Evolutionary conservation across 2,113 vertebrate species (phyloP).

Genomic region (Chaenocephalus aceratus): DNA sequence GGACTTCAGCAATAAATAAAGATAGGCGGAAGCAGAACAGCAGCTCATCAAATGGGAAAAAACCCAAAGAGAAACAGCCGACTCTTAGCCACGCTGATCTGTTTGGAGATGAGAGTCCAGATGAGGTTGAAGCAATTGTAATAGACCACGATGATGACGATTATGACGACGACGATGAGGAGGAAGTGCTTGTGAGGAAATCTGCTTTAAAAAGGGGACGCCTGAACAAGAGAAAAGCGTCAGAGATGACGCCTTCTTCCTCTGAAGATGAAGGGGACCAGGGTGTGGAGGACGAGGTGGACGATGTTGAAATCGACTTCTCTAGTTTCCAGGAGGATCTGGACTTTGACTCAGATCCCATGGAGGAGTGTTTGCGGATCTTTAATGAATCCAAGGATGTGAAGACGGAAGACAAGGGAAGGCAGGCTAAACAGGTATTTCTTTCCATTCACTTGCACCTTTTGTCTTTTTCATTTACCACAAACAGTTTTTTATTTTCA

Average conservation of each 20-base stretch:
- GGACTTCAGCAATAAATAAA: slow-evolving; percentile 50
- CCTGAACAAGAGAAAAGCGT: slow-evolving; percentile 72
- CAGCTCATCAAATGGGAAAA: slow-evolving; percentile 49
- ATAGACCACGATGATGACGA: slow-evolving; percentile 36
- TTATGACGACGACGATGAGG: slow-evolving; percentile 46
- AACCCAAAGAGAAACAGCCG: slow-evolving; percentile 76
- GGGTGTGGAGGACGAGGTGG: slow-evolving; percentile 42
- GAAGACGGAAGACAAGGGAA: slow-evolving; percentile 94
- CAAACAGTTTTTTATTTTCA: no score
- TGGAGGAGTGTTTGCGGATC: slow-evolving; percentile 97
- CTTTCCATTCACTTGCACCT: neutral
- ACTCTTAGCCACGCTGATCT: slow-evolving; percentile 93
- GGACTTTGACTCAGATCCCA: slow-evolving; percentile 93
- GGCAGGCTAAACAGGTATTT: slow-evolving; percentile 92
- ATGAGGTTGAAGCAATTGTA: slow-evolving; percentile 80
- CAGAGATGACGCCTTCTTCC: slow-evolving; percentile 64
- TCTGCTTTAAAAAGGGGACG: slow-evolving; percentile 72
- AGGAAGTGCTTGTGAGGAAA: slow-evolving; percentile 81
- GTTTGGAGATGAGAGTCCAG: slow-evolving; percentile 95
- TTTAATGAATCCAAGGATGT: slow-evolving; percentile 96
- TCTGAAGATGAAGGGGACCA: slow-evolving; percentile 73
- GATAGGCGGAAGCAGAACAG: slow-evolving; percentile 60
- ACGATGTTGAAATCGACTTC: slow-evolving; percentile 79
- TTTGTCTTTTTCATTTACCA: neutral
- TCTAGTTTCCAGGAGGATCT: slow-evolving; percentile 89